Percentiles rank a stretch among this genome's conserved stretches.
These are phyloP conservation scores for Pyralis farinalis DNA, from an alignment of 2,888 invertebrate species.

Conservation along the genomic window DNA sequence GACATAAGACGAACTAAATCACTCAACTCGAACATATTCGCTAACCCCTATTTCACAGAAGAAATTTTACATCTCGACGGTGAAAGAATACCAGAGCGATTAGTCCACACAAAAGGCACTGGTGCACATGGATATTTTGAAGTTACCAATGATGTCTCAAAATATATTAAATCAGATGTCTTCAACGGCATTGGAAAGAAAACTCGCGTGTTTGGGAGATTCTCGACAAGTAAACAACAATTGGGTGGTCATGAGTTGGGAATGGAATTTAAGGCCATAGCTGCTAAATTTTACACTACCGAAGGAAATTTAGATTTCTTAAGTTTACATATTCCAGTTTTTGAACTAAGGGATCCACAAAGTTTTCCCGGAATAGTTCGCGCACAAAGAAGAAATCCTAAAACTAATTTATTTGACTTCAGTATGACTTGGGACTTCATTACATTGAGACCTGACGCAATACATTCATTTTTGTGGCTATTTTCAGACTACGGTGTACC, in stretches of 20 bases:
- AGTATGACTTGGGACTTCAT: constrained; percentile 95
- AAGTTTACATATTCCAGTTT: constrained; percentile 92
- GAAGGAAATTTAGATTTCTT: constrained; percentile 94
- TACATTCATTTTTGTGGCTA: constrained; percentile 88
- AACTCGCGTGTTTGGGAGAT: constrained; percentile 87
- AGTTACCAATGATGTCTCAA: constrained; percentile 88
- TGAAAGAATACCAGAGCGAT: constrained; percentile 92
- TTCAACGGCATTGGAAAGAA: constrained; percentile 84
- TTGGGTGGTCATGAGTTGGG: constrained; percentile 89
- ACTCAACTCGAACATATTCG: constrained; percentile 34
- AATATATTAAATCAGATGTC: constrained; percentile 81
- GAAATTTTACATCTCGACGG: constrained; percentile 87
- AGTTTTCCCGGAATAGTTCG: constrained; percentile 91
- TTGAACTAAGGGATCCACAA: constrained; percentile 91
- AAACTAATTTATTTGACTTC: constrained; percentile 89
- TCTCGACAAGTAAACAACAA: constrained; percentile 90
- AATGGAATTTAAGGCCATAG: constrained; percentile 92
- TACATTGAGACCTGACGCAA: constrained; percentile 88
- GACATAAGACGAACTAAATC: constrained; percentile 78
- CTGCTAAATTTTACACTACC: constrained; percentile 94
- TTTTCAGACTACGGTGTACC: constrained; percentile 94
- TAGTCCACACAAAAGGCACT: constrained; percentile 95
- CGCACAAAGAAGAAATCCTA: constrained; percentile 96
- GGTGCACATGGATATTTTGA: constrained; percentile 91
- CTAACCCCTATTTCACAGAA: constrained; percentile 78